Base-by-base conservation (phyloP, 2,888 invertebrate genomes). In the Lasioglossum lativentre region DNA sequence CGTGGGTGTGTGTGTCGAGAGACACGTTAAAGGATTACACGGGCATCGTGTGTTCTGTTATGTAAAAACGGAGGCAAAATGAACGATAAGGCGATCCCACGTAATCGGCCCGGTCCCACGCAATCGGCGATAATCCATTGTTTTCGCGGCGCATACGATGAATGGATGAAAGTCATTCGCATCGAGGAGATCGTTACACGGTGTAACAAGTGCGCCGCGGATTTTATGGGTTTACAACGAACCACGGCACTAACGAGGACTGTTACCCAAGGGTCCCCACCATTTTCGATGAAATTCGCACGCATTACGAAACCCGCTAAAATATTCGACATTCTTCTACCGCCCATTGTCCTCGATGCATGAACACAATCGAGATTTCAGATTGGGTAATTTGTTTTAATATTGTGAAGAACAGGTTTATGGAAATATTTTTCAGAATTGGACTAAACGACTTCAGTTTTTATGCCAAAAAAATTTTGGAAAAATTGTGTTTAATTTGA, bases 81-180 rank as follows among this genome's bases (percentile, higher is more conserved):
- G 70, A 27, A 30, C 27, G 47, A 78, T 68, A 78, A 56, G 38
- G 34, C 27, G 70, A 40, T 78, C 68, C 47, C 77, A 70, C 77
- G 68, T 77, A 77, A 77, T 77, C 77, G 77, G 52, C 38, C 52
- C 52, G 66, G 30, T 70, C 77, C 30, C 77, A 78, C 77, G 52
- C 77, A 70, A 78, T 78, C 70, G 77, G 70, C 34, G 47, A 71
- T 74, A 74, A 74, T 78, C 77, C 77, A 52, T 78, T 78, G 77
- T 78, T 71, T 27, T 68, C 76, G 68, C 68, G 38, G n/a, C 47
- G 76, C 68, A 6, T 4, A 27, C 77, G 38, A 56, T 70, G 77
- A 78, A 78, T 78, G 70, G 77, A 71, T 38, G 77, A 71, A 70
- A 71, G 77, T 71, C 70, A 56, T 30, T 70, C 70, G 38, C 70